A percentile compares a stretch with the other conserved stretches of the same genome.
Conservation (phyloP, 2,113 vertebrate genomes). For the Erythrolamprus reginae region DNA sequence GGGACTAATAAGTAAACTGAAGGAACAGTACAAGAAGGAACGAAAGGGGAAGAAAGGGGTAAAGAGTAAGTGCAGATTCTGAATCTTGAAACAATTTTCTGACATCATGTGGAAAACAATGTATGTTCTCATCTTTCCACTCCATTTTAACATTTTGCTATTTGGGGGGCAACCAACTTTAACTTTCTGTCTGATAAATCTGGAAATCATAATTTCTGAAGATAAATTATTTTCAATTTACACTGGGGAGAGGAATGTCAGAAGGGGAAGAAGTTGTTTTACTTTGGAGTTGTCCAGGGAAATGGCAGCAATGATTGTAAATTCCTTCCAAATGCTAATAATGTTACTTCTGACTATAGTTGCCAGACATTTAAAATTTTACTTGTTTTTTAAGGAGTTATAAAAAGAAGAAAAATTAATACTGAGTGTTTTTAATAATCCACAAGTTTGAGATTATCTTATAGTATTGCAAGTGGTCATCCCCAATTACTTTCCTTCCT, state of each 20-base stretch:
- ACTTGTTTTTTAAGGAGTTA: neutral
- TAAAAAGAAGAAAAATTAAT: neutral
- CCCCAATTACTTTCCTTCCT: neutral
- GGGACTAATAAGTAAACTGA: slow-evolving; percentile 84
- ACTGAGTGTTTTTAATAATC: neutral
- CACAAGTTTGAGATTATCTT: neutral
- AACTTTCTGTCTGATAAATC: slow-evolving; percentile 67
- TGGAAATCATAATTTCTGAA: slow-evolving; percentile 11
- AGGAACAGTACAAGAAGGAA: slow-evolving; percentile 86
- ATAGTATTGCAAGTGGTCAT: neutral
- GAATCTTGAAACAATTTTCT: slow-evolving; percentile 64
- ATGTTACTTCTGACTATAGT: neutral
- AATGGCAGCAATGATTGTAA: neutral
- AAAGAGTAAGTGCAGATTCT: slow-evolving; percentile 82
- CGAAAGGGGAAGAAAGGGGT: slow-evolving; percentile 84
- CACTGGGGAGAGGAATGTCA: neutral
- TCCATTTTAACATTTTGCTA: slow-evolving; percentile 51
- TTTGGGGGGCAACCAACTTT: slow-evolving; percentile 72
- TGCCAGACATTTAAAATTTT: neutral
- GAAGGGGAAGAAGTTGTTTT: neutral
- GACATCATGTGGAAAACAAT: slow-evolving; percentile 50
- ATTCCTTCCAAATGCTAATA: neutral
- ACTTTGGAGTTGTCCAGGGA: neutral
- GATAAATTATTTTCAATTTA: neutral
- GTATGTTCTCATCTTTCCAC: slow-evolving; percentile 21